These are phyloP conservation scores for Mobula birostris DNA, from an alignment of 2,113 vertebrate species.

Conservation along the genomic window DNA sequence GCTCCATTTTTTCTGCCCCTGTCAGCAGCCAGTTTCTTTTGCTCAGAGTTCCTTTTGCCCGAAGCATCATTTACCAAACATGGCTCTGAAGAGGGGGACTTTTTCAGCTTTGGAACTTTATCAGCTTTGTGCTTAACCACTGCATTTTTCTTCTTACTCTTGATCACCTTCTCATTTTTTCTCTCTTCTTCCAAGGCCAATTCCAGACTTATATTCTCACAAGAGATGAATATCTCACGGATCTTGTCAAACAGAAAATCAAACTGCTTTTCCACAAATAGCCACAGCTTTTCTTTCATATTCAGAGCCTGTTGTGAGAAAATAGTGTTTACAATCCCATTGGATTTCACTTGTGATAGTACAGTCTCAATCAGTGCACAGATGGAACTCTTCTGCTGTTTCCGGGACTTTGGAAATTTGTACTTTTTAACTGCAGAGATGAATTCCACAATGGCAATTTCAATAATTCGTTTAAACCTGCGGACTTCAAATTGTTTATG, in stretches of 20 bases:
- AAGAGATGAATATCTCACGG: constrained; percentile 57
- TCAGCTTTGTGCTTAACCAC: not conserved
- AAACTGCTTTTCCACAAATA: constrained; percentile 84
- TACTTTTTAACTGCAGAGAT: constrained; percentile 73
- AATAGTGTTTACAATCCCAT: constrained; percentile 81
- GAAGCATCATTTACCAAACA: not conserved
- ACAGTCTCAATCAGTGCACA: constrained; percentile 72
- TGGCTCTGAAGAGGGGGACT: not conserved
- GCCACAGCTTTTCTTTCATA: constrained; percentile 88
- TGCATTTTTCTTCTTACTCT: constrained; percentile 40
- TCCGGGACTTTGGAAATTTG: constrained; percentile 62
- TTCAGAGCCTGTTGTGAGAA: constrained; percentile 82
- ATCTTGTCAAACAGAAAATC: constrained; percentile 81
- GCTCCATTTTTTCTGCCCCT: not conserved
- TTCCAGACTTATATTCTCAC: constrained; percentile 45
- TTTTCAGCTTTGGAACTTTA: not conserved
- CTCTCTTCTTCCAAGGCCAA: constrained; percentile 42
- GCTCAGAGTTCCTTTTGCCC: not conserved
- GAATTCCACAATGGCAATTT: constrained; percentile 77
- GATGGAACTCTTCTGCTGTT: constrained; percentile 64
- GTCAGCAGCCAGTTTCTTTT: not conserved
- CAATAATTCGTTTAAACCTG: constrained; percentile 81
- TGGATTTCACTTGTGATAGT: constrained; percentile 74
- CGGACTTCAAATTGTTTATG: constrained; percentile 79
- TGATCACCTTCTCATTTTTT: constrained; percentile 44